These are phyloP conservation scores for Polyergus mexicanus DNA, from an alignment of 1,140 invertebrate species.

Conservation along the genomic window DNA sequence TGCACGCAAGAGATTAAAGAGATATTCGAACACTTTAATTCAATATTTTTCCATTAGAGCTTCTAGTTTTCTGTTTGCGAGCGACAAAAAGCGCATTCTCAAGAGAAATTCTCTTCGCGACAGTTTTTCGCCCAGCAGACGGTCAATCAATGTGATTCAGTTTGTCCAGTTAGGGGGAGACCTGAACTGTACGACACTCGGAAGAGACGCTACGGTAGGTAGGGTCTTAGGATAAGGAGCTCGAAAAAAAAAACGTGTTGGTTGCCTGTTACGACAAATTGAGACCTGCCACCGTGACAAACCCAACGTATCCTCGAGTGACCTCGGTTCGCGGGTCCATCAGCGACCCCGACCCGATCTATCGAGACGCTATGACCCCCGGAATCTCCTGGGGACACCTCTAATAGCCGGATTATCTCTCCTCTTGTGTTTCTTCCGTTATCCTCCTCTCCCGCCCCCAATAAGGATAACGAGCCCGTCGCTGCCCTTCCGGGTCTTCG, in stretches of 20 bases:
- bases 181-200: slow-evolving; percentile 58
- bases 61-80: slow-evolving; percentile 11
- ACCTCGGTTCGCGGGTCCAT: slow-evolving; percentile 78
- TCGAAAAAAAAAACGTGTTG: slow-evolving; percentile 70
- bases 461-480: slow-evolving; percentile 81
- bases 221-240: slow-evolving; percentile 80
- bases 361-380: slow-evolving; percentile 78
- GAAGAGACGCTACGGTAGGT: slow-evolving; percentile 65
- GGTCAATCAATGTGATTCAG: slow-evolving; percentile 85
- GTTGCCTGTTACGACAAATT: slow-evolving; percentile 86
- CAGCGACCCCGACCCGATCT: slow-evolving; percentile 79
- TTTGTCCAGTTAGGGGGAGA: slow-evolving; percentile 77
- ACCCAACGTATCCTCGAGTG: slow-evolving; percentile 68
- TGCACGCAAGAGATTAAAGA: neutral
- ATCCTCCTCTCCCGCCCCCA: slow-evolving; percentile 65
- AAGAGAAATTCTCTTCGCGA: slow-evolving; percentile 33
- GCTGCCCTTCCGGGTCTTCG: slow-evolving; percentile 38
- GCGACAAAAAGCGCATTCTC: slow-evolving; percentile 36
- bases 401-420: slow-evolving; percentile 86
- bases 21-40: neutral
- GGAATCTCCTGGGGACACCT: slow-evolving; percentile 83
- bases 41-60: slow-evolving; percentile 16
- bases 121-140: slow-evolving; percentile 70
- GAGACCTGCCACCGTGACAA: slow-evolving; percentile 80
- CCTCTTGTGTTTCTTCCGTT: slow-evolving; percentile 78